Conservation (phyloP, 2,888 invertebrate genomes). For the Pandemis heparana region DNA sequence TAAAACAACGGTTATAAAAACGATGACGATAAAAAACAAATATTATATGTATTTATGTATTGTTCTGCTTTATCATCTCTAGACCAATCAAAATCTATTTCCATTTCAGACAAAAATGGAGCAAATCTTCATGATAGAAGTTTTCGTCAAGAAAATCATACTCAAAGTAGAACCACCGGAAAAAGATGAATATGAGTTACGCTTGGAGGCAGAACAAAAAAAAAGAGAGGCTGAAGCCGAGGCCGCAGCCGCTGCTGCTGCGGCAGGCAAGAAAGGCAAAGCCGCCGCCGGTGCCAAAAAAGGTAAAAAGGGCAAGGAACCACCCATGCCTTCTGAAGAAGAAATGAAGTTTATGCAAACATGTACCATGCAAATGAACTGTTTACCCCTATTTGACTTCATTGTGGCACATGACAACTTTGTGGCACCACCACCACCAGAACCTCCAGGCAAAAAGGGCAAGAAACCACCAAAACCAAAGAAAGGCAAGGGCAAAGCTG, state of each 20-base stretch:
- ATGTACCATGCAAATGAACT: constrained; percentile 77
- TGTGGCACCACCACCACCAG: constrained; percentile 74
- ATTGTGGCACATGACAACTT: constrained; percentile 81
- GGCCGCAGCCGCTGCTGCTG: constrained; percentile 60
- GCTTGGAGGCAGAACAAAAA: constrained; percentile 69
- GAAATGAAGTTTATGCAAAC: constrained; percentile 80
- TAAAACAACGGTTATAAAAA: too few relatives aligned
- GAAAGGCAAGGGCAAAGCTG: constrained; percentile 60
- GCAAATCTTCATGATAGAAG: constrained; percentile 81
- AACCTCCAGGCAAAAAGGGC: constrained; percentile 63
- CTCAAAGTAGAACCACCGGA: constrained; percentile 75
- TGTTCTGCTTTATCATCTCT: too few relatives aligned
- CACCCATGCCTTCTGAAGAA: constrained; percentile 77
- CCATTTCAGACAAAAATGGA: constrained; percentile 63
- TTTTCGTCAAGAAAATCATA: constrained; percentile 75
- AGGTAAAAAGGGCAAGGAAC: constrained; percentile 71
- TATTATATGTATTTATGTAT: too few relatives aligned
- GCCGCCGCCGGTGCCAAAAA: constrained; percentile 60
- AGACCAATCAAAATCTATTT: neutral
- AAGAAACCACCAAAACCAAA: constrained; percentile 60
- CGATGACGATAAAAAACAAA: too few relatives aligned
- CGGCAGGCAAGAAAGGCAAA: constrained; percentile 55
- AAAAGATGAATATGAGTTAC: constrained; percentile 78
- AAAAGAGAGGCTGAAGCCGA: constrained; percentile 70
- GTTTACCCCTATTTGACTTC: constrained; percentile 77